A percentile compares a stretch with the other conserved stretches of the same genome.
Conservation (phyloP, 2,888 invertebrate genomes). For the Drosophila stalkeri region DNA sequence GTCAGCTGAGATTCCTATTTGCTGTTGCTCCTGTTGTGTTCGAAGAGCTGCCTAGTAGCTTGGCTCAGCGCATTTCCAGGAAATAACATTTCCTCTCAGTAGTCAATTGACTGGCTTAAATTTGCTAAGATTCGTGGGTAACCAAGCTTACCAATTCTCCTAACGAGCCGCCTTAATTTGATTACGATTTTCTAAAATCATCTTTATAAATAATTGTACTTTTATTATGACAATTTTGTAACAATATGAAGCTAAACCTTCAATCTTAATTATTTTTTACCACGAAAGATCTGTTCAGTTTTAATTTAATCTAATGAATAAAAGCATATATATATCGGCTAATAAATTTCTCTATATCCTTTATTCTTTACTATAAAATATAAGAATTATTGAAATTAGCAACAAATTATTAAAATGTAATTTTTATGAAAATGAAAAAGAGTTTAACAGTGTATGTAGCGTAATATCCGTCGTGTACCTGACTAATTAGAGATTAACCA, state of each 20-base stretch:
- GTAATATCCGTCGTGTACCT: no score
- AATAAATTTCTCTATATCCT: no score
- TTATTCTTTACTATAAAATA: no score
- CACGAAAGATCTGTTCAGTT: no score
- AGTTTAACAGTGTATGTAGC: no score
- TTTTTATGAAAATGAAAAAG: no score
- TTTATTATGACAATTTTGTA: neutral
- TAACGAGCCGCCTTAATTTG: neutral
- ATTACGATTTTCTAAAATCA: neutral
- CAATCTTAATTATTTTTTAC: no score
- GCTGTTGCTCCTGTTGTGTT: conserved; percentile 37
- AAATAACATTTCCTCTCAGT: conserved; percentile 67
- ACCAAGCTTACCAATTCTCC: neutral
- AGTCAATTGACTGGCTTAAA: conserved; percentile 12
- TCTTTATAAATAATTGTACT: neutral
- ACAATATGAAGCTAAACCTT: neutral
- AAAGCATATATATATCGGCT: no score
- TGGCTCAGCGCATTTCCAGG: conserved; percentile 66
- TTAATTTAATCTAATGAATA: no score
- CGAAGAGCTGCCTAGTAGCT: conserved; percentile 14
- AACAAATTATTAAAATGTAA: no score
- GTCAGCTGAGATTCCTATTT: conserved; percentile 6
- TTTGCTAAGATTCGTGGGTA: conserved; percentile 6
- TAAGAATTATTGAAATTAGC: no score
- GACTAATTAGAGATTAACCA: no score